phyloP scores from a whole-genome alignment of 2,888 invertebrate species.

The Frankliniella intonsa region DNA sequence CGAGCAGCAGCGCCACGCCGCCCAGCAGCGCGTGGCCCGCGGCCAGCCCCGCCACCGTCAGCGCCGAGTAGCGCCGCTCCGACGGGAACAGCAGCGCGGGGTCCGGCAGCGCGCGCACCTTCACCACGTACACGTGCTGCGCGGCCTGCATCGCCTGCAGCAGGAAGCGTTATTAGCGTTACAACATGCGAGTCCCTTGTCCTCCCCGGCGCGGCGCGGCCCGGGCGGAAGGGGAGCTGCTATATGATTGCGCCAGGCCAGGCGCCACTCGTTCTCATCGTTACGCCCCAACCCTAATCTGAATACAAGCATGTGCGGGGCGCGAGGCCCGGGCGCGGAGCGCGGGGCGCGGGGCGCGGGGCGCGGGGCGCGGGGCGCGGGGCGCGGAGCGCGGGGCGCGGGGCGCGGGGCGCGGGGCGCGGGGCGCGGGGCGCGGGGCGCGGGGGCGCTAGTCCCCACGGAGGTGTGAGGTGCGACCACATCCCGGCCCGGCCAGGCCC shows the following conservation, averaged over 20 bases:
- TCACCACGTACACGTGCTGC: slow-evolving; percentile 61
- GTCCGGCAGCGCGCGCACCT: slow-evolving; percentile 59
- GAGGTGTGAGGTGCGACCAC: too few species aligned
- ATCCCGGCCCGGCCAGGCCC: too few species aligned
- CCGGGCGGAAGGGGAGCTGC: neutral
- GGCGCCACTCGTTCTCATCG: neutral
- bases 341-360: too few species aligned
- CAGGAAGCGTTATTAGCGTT: neutral
- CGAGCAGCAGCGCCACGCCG: slow-evolving; percentile 54
- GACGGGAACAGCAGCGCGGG: slow-evolving; percentile 59
- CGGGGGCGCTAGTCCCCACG: too few species aligned
- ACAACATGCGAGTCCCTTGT: neutral
- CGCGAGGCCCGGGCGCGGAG: too few species aligned
- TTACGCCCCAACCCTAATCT: too few species aligned
- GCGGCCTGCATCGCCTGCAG: neutral
- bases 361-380: too few species aligned
- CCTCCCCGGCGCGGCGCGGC: neutral
- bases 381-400: too few species aligned
- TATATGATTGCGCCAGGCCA: too few species aligned
- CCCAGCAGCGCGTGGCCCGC: slow-evolving; percentile 60
- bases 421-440: too few species aligned
- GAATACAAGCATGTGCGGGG: too few species aligned
- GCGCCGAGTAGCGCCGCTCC: slow-evolving; percentile 62
- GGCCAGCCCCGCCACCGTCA: slow-evolving; percentile 60
- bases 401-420: too few species aligned